These are phyloP conservation scores for Sinodicranocentrus sp. DNA, from an alignment of 2,888 invertebrate genomes.

Conservation along the genomic window DNA sequence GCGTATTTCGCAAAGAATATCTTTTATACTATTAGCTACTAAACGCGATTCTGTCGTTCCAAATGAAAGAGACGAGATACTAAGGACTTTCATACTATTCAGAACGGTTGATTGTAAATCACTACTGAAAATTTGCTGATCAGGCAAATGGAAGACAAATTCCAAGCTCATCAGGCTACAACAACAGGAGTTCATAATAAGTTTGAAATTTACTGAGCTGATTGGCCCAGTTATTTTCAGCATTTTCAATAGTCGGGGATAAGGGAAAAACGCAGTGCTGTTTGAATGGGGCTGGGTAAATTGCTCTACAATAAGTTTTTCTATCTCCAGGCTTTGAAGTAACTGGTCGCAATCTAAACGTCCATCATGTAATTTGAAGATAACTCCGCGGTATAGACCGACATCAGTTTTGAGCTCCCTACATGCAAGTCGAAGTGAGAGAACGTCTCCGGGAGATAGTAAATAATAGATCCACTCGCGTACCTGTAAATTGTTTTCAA, in stretches of 20 bases:
- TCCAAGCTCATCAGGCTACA: too few species aligned
- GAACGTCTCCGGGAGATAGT: constrained; percentile 40
- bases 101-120: background rate
- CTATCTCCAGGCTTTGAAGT: constrained; percentile 58
- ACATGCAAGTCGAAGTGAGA: constrained; percentile 54
- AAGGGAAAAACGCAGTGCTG: constrained; percentile 19
- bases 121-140: background rate
- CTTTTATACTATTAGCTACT: background rate
- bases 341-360: constrained; percentile 36
- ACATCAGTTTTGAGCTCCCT: constrained; percentile 52
- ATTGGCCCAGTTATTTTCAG: constrained; percentile 60
- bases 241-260: constrained; percentile 56
- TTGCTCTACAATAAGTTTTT: constrained; percentile 56
- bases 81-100: constrained; percentile 8
- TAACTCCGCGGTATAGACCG: constrained; percentile 39
- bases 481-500: too few species aligned
- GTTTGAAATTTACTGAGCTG: constrained; percentile 37
- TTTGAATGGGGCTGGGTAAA: constrained; percentile 23
- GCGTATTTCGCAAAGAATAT: background rate
- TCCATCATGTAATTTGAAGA: constrained; percentile 56
- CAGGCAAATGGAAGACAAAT: constrained; percentile 1
- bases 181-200: too few species aligned
- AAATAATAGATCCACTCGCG: constrained; percentile 52
- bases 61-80: background rate
- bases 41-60: constrained; percentile 7